A percentile compares a stretch with the other conserved stretches of the same genome.
Evolutionary conservation across 2,113 vertebrate species (phyloP).

Genomic region (Sinocyclocheilus anophthalmus): DNA sequence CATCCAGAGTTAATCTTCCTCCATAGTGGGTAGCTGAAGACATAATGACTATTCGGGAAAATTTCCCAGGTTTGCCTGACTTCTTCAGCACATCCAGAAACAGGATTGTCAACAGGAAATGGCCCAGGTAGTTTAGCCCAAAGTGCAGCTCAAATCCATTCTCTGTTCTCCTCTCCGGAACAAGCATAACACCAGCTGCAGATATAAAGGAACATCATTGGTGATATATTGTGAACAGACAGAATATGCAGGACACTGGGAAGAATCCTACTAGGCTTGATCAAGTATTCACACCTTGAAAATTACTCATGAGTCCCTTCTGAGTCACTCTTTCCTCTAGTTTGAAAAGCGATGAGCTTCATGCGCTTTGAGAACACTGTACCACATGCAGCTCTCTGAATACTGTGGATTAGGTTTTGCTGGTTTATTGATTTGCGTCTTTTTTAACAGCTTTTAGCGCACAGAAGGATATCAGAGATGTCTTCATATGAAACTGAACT

Average conservation of each 20-base stretch:
- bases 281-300: constrained; percentile 26
- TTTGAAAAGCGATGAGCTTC: constrained; percentile 26
- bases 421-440: neutral
- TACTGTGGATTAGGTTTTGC: neutral
- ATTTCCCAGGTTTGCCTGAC: constrained; percentile 69
- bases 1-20: constrained; percentile 75
- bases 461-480: constrained; percentile 8
- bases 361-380: constrained; percentile 8
- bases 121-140: constrained; percentile 78
- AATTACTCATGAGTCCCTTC: constrained; percentile 18
- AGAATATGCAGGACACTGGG: neutral
- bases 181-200: constrained; percentile 90
- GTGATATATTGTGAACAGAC: constrained; percentile 20
- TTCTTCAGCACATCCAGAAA: constrained; percentile 74
- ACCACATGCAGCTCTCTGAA: constrained; percentile 14
- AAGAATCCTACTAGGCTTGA: neutral
- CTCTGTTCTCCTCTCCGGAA: constrained; percentile 75
- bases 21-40: constrained; percentile 89
- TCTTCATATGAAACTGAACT: constrained; percentile 2
- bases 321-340: constrained; percentile 18
- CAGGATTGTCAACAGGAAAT: constrained; percentile 76
- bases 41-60: constrained; percentile 83
- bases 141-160: constrained; percentile 81
- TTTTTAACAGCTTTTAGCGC: neutral
- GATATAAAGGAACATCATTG: neutral